Conservation (phyloP, 2,113 vertebrate genomes). For the Muntiacus muntjak region DNA sequence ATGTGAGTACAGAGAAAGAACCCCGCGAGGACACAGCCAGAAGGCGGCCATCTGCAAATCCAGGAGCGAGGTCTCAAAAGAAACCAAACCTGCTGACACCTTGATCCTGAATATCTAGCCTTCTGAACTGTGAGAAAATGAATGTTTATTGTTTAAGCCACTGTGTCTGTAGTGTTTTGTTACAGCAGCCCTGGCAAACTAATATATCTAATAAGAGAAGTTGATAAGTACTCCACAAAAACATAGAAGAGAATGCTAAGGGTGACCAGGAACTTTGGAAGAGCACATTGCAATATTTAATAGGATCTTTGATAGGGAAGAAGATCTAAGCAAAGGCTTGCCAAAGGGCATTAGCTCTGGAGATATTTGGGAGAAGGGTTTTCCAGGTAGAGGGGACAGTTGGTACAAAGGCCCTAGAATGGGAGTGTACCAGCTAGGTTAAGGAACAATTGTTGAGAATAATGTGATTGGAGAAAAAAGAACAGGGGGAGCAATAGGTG, state of each 20-base stretch:
- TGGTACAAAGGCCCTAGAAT: not conserved
- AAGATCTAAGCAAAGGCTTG: not conserved
- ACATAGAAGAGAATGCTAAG: not conserved
- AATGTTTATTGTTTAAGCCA: not conserved
- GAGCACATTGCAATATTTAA: not conserved
- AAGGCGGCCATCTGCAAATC: not conserved
- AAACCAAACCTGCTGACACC: not conserved
- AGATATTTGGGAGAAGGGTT: not conserved
- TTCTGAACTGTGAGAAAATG: not conserved
- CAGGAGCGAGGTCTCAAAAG: not conserved
- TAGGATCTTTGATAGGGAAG: not conserved
- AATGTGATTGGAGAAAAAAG: not conserved
- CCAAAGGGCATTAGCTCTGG: not conserved
- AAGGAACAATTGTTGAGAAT: not conserved
- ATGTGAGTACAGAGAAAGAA: not conserved
- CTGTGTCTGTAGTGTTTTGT: not conserved
- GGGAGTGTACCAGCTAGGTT: not conserved
- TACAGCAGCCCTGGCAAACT: not conserved
- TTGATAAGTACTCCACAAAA: not conserved
- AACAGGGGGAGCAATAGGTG: not conserved
- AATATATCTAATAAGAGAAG: not conserved
- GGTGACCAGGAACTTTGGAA: not conserved
- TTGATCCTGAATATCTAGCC: not conserved
- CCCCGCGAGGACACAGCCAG: accelerated
- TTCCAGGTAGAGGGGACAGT: not conserved